Evolutionary conservation across 2,113 vertebrate species (phyloP).

Genomic region (Muscicapa adusta): DNA sequence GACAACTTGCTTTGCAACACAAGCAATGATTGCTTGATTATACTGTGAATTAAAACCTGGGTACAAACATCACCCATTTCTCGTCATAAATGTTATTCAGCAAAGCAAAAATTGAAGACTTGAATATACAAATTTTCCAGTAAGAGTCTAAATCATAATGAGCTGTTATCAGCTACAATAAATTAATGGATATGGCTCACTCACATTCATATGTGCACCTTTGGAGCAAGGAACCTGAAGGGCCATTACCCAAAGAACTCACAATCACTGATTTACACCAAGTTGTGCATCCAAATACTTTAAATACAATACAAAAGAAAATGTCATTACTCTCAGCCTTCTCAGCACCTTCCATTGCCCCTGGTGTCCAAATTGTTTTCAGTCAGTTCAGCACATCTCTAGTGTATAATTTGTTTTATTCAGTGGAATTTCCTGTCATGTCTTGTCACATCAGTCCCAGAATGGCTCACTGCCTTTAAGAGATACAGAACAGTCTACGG

Average conservation of each 20-base stretch:
- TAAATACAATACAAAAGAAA: neutral
- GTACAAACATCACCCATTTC: neutral
- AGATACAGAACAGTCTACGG: neutral
- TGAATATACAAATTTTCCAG: neutral
- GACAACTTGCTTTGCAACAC: neutral
- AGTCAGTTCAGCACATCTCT: constrained; percentile 45
- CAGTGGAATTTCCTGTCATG: constrained; percentile 42
- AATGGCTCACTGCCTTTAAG: constrained; percentile 36
- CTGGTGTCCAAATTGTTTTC: constrained; percentile 38
- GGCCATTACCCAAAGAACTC: neutral
- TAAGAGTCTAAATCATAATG: neutral
- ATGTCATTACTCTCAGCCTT: constrained; percentile 12
- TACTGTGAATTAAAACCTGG: neutral
- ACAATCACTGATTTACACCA: neutral
- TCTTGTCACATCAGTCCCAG: constrained; percentile 15
- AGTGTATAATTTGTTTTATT: constrained; percentile 55
- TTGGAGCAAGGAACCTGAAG: neutral
- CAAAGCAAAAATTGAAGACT: neutral
- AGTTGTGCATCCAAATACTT: neutral
- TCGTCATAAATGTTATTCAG: neutral
- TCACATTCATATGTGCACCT: neutral
- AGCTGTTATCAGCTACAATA: neutral
- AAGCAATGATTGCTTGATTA: neutral
- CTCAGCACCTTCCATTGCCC: constrained; percentile 11
- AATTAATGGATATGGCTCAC: neutral